Evolutionary conservation across 1,140 invertebrate species (phyloP).

Genomic region (Drosophila pachea): DNA sequence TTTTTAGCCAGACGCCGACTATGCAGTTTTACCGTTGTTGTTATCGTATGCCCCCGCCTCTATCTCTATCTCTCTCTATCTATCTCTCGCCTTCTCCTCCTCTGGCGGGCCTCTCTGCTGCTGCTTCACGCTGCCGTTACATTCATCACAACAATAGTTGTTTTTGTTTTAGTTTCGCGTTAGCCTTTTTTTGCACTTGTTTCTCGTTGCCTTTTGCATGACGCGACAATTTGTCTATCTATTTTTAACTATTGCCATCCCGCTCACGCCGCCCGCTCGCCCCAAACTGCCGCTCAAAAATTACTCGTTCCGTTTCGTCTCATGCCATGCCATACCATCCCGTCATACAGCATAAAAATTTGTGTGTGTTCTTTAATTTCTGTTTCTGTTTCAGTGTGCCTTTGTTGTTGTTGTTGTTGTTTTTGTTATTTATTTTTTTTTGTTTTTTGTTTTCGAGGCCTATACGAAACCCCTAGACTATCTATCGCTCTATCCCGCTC

Average conservation of each 20-base stretch:
- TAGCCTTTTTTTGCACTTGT: constrained; percentile 36
- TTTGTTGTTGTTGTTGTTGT: no score
- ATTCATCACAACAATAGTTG: constrained; percentile 22
- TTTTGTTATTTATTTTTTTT: not conserved
- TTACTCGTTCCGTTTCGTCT: constrained; percentile 33
- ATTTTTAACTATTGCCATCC: constrained; percentile 55
- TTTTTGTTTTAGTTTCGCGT: constrained; percentile 27
- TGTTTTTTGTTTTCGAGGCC: constrained; percentile 54
- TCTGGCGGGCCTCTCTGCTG: not conserved
- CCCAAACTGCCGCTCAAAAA: constrained; percentile 12
- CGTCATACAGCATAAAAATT: constrained; percentile 34
- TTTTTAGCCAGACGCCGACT: constrained; percentile 53
- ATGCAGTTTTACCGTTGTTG: constrained; percentile 33
- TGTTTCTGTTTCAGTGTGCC: not conserved
- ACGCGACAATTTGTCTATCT: constrained; percentile 75
- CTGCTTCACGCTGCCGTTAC: not conserved
- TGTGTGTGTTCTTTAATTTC: constrained; percentile 5
- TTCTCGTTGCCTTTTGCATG: constrained; percentile 47
- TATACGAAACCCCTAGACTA: constrained; percentile 29
- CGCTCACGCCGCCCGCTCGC: constrained; percentile 3
- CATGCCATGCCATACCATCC: constrained; percentile 20
- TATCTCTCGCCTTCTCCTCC: constrained; percentile 4
- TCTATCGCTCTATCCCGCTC: constrained; percentile 7
- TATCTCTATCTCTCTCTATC: constrained; percentile 9
- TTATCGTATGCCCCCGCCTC: constrained; percentile 4